Conservation (phyloP, 2,113 vertebrate species). For the Puffinus mauretanicus region DNA sequence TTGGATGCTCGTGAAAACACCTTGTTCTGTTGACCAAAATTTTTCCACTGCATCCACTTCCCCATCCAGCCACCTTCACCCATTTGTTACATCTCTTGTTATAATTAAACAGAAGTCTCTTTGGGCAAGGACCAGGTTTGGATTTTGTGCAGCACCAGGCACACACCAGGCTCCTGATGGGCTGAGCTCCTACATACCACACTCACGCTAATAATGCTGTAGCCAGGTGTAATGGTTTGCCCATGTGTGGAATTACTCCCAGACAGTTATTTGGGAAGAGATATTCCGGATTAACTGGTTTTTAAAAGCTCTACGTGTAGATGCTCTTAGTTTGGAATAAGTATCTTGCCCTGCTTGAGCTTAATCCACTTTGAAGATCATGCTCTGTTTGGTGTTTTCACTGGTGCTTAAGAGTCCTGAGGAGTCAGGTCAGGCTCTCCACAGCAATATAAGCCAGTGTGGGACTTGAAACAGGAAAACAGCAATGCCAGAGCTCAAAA, state of each 20-base stretch:
- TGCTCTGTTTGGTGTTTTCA: conserved; percentile 26
- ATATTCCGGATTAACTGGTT: conserved; percentile 27
- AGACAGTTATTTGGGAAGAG: conserved; percentile 6
- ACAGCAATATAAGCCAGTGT: background rate
- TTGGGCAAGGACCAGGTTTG: background rate
- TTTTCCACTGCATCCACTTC: background rate
- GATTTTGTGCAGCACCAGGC: background rate
- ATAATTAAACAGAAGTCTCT: background rate
- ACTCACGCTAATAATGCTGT: rapidly evolving
- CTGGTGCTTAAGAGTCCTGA: conserved; percentile 10
- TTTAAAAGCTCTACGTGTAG: conserved; percentile 9
- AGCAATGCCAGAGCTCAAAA: background rate
- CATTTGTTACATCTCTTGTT: background rate
- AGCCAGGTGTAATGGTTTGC: background rate
- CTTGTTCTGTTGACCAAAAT: background rate
- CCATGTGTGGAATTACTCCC: background rate
- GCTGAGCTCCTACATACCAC: background rate
- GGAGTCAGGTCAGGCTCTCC: conserved; percentile 8
- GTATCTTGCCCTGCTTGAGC: conserved; percentile 37
- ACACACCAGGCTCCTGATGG: background rate
- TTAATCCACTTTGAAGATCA: conserved; percentile 63
- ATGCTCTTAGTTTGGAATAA: conserved; percentile 48
- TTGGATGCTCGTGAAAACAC: background rate
- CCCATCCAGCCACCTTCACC: background rate
- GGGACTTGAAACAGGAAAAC: background rate